These are phyloP conservation scores for Lasioglossum calceatum DNA, from an alignment of 2,888 invertebrate genomes.

Conservation along the genomic window DNA sequence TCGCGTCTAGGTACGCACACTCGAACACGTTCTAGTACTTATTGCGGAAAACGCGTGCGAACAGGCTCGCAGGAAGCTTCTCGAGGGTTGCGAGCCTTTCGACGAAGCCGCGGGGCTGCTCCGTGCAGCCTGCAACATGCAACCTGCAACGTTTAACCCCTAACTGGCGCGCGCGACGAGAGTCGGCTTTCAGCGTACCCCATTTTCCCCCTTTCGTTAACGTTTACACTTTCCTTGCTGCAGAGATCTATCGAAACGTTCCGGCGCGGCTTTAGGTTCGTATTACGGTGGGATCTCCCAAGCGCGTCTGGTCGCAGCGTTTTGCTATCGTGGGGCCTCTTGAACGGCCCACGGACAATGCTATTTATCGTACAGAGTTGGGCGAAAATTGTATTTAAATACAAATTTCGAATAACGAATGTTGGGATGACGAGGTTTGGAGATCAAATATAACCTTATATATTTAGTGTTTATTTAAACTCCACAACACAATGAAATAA, in stretches of 20 bases:
- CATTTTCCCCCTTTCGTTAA: not conserved
- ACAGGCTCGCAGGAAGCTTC: constrained; percentile 54
- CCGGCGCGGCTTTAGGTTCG: no score
- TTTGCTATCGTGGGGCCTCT: no score
- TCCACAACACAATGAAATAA: no score
- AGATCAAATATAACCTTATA: no score
- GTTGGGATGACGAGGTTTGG: no score
- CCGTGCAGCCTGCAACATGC: not conserved
- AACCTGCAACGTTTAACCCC: constrained; percentile 1
- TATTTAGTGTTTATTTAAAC: no score
- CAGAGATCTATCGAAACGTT: not conserved
- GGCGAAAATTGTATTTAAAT: no score
- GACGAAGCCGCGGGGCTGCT: not conserved
- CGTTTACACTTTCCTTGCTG: not conserved
- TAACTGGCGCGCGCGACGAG: not conserved
- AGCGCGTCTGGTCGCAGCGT: no score
- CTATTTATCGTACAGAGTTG: no score
- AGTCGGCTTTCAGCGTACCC: not conserved
- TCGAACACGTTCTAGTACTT: constrained; percentile 75
- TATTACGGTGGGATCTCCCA: no score
- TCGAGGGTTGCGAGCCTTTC: constrained; percentile 9
- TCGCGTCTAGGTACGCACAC: constrained; percentile 65
- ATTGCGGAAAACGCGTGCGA: constrained; percentile 40
- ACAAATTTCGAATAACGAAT: no score
- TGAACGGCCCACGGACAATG: no score